phyloP scores from a whole-genome alignment of 2,113 vertebrate species.

The Anser cygnoides region DNA sequence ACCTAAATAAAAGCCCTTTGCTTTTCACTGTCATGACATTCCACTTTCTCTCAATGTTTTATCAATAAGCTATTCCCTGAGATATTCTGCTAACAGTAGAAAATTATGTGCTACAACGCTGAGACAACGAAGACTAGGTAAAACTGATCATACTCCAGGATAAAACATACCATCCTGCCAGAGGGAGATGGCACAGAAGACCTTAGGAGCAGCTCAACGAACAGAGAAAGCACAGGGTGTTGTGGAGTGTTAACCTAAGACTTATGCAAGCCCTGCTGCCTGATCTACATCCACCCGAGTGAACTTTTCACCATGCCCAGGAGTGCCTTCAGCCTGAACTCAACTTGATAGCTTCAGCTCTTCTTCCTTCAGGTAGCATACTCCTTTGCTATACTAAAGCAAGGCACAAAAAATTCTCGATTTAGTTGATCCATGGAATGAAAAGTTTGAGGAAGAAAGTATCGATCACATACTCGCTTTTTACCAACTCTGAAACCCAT shows the following conservation, averaged over 20 bases:
- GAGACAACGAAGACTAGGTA: background rate
- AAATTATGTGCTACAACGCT: background rate
- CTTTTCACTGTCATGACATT: no score
- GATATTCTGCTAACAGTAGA: background rate
- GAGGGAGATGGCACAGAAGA: background rate
- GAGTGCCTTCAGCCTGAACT: background rate
- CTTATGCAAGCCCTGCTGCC: background rate
- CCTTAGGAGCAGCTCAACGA: background rate
- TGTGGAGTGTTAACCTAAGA: background rate
- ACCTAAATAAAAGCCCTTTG: background rate
- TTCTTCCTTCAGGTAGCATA: background rate
- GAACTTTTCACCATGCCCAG: background rate
- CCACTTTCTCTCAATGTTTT: background rate
- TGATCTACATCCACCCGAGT: background rate
- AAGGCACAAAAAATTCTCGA: background rate
- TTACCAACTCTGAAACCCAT: background rate
- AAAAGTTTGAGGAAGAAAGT: background rate
- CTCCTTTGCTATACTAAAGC: background rate
- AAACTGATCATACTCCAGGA: background rate
- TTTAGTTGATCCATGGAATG: fast-evolving
- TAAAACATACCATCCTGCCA: background rate
- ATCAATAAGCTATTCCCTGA: background rate
- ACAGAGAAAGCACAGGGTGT: background rate
- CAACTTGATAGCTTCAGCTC: background rate
- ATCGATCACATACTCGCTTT: background rate